Base-by-base conservation (phyloP, 1,140 invertebrate genomes). In the Arctopsyche grandis region DNA sequence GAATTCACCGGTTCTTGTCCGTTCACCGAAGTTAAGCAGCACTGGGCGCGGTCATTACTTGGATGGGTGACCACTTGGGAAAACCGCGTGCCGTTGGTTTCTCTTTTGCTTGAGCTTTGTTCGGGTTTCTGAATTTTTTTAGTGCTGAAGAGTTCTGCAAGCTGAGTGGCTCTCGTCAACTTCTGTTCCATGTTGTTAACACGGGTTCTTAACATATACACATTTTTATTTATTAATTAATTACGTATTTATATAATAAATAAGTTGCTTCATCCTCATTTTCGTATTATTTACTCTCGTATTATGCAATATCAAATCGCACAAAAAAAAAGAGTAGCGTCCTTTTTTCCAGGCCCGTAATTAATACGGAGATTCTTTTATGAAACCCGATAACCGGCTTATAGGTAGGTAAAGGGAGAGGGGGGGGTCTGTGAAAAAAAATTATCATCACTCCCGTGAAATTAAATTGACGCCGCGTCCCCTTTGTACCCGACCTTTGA, bases 1-100 rank as follows among this genome's bases (percentile, higher is more conserved):
- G 80, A 81, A 78, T 5, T 58, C 80, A 81, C 80, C 80, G 80
- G 80, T 81, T 81, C 80, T 79, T 77, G 80, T 81, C 80, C 80
- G 80, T 79, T 81, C 80, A 81, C 80, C 80, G 80, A 81, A 81
- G 80, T 81, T 79, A 77, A 77, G 75, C 75, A 77, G 24, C 75
- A 77, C 69, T 77, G 60, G 75, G 75, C 75, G 75, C 75, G 75
- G 75, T 46, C 43, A 79, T 69, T 79, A 79, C 77, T 79, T 79
- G 77, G 77, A 79, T 79, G 77, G 77, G 77, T 79, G 77, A 79
- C 77, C 77, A 69, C 77, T 74, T 79, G 77, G 77, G 77, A 79
- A 79, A 46, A 79, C 77, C 77, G 77, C 69, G 77, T 74, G 77
- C 48, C 79, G 79, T 80, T 80, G 79, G 75, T 7, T 7, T 7